Percentiles rank a stretch among this genome's conserved stretches.
phyloP scores from a whole-genome alignment of 2,797 vertebrate species.

The Lycodopsis pacificus region DNA sequence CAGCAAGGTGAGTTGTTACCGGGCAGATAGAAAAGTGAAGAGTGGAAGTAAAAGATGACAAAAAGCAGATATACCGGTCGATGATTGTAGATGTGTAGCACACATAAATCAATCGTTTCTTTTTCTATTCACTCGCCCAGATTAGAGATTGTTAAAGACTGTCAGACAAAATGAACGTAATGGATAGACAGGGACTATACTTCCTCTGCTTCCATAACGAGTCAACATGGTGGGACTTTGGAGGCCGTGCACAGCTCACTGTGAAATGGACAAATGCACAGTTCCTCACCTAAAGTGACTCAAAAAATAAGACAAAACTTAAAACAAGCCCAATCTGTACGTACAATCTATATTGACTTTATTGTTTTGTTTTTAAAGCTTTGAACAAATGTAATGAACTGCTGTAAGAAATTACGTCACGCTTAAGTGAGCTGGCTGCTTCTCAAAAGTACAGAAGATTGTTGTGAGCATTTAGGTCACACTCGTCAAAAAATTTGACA shows the following conservation, averaged over 20 bases:
- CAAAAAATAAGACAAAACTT: too few relatives aligned
- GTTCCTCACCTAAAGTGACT: too few relatives aligned
- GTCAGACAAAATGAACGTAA: too few relatives aligned
- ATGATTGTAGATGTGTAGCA: conserved; percentile 33
- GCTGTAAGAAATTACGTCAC: neutral
- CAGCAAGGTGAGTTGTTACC: conserved; percentile 53
- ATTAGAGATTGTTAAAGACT: conserved; percentile 26
- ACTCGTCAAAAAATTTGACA: too few relatives aligned
- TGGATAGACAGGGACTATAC: too few relatives aligned
- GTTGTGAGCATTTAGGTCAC: too few relatives aligned
- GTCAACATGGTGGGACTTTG: conserved; percentile 26
- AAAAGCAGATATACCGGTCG: conserved; percentile 18
- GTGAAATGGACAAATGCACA: conserved; percentile 22
- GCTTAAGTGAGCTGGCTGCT: neutral
- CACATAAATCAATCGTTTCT: conserved; percentile 40
- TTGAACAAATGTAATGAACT: conserved; percentile 7
- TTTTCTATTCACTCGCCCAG: conserved; percentile 25
- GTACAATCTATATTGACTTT: neutral
- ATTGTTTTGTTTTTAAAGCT: conserved; percentile 15
- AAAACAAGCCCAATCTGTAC: neutral
- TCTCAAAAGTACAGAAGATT: neutral
- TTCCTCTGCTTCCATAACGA: conserved; percentile 27
- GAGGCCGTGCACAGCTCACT: conserved; percentile 22
- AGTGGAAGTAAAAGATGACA: conserved; percentile 40
- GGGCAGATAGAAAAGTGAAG: conserved; percentile 22